Conservation (phyloP, 2,888 invertebrate species). For the Tenthredo notha region DNA sequence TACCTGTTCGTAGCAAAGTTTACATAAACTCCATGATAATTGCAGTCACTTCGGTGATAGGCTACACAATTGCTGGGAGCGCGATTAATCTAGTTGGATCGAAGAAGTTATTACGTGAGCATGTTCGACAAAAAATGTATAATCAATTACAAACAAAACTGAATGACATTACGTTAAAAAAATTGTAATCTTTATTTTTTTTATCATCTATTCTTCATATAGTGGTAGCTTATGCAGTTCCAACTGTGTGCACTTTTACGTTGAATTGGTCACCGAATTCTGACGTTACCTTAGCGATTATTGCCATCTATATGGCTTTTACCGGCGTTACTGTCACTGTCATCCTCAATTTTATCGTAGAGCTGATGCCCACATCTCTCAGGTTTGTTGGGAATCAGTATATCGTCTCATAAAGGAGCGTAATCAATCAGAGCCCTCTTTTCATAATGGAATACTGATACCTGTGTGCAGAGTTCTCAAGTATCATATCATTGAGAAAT, state of each 20-base stretch:
- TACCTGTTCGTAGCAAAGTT: slow-evolving; percentile 60
- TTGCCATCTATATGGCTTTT: slow-evolving; percentile 53
- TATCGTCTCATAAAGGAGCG: background rate
- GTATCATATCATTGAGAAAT: background rate
- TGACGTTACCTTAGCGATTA: slow-evolving; percentile 48
- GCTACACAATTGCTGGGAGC: slow-evolving; percentile 61
- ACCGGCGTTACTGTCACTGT: slow-evolving; percentile 77
- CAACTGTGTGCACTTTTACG: slow-evolving; percentile 1
- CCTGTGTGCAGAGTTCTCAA: background rate
- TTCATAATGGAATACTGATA: background rate
- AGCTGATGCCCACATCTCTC: slow-evolving; percentile 59
- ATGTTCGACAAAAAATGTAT: background rate
- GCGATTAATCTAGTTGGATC: slow-evolving; percentile 63
- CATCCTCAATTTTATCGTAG: slow-evolving; percentile 75
- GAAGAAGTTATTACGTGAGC: slow-evolving; percentile 65
- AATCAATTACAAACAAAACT: background rate
- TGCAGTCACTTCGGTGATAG: slow-evolving; percentile 56
- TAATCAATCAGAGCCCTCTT: background rate
- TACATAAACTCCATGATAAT: slow-evolving; percentile 67
- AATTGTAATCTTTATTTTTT: background rate
- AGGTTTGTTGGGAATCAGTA: slow-evolving; percentile 49
- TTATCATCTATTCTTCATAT: background rate
- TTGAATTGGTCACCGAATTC: slow-evolving; percentile 57
- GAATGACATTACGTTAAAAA: background rate
- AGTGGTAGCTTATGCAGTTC: background rate